Percentiles rank a stretch among this genome's conserved stretches.
These are phyloP conservation scores for Cotesia vestalis DNA, from an alignment of 1,140 invertebrate species.

Conservation along the genomic window DNA sequence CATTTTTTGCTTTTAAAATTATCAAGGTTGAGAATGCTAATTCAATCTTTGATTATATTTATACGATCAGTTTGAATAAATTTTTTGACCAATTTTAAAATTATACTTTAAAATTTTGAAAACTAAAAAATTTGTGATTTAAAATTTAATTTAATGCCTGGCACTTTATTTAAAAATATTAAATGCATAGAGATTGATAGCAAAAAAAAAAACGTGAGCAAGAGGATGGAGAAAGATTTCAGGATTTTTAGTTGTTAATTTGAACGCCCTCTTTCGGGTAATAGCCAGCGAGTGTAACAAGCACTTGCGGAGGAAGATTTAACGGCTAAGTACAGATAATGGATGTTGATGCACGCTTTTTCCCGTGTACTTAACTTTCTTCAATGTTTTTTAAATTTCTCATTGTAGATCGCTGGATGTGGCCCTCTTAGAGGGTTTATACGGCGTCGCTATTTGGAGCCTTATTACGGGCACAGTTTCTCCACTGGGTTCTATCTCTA, in stretches of 20 bases:
- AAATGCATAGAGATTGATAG: too few relatives aligned
- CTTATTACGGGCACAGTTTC: background rate
- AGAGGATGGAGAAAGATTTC: too few relatives aligned
- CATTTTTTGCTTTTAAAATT: background rate
- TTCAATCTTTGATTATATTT: too few relatives aligned
- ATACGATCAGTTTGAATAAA: too few relatives aligned
- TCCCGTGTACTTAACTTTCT: slow-evolving; percentile 30
- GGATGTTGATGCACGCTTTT: slow-evolving; percentile 37
- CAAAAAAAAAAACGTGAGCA: too few relatives aligned
- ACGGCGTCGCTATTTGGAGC: background rate
- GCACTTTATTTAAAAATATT: too few relatives aligned
- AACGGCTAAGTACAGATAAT: slow-evolving; percentile 37
- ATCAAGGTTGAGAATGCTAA: too few relatives aligned
- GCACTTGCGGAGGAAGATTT: slow-evolving; percentile 35
- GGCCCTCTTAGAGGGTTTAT: background rate
- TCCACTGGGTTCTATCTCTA: background rate
- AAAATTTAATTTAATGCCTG: too few relatives aligned
- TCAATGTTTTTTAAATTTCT: slow-evolving; percentile 17
- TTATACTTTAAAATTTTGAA: too few relatives aligned
- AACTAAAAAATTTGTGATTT: too few relatives aligned
- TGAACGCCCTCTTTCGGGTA: slow-evolving; percentile 7
- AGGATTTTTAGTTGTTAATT: too few relatives aligned
- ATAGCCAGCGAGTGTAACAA: slow-evolving; percentile 26
- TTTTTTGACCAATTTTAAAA: too few relatives aligned
- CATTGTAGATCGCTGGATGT: background rate